These are phyloP conservation scores for Sturmia bella DNA, from an alignment of 2,888 invertebrate genomes.

Conservation along the genomic window DNA sequence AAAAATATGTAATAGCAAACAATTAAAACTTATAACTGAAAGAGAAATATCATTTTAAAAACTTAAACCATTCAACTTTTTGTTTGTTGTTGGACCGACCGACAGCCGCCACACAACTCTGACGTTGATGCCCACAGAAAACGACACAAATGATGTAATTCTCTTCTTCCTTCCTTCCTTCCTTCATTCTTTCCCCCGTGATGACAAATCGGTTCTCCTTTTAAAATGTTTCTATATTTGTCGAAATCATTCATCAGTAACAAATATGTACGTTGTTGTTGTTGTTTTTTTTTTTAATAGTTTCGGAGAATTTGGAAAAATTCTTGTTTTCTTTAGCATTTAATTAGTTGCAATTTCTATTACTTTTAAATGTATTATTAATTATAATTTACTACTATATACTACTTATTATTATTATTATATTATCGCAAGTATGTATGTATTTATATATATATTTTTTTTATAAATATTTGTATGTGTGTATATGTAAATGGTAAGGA, in stretches of 20 bases:
- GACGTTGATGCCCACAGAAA: background rate
- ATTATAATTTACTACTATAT: constrained; percentile 44
- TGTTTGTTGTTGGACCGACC: constrained; percentile 2
- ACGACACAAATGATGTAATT: constrained; percentile 34
- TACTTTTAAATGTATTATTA: constrained; percentile 59
- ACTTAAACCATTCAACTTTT: constrained; percentile 16
- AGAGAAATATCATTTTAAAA: constrained; percentile 53
- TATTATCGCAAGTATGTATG: constrained; percentile 27
- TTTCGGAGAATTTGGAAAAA: constrained; percentile 25
- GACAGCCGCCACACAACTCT: too few species aligned
- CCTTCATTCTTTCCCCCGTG: background rate
- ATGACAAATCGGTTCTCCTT: background rate
- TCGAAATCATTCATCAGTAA: background rate
- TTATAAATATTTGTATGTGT: constrained; percentile 51
- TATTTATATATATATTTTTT: constrained; percentile 59
- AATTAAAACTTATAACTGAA: constrained; percentile 42
- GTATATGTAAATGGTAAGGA: constrained; percentile 46
- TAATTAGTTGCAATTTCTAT: constrained; percentile 69
- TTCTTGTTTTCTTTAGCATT: constrained; percentile 61
- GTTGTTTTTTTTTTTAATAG: background rate
- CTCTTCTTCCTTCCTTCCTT: constrained; percentile 13
- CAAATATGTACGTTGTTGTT: constrained; percentile 7
- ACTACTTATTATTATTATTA: background rate
- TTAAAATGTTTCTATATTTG: constrained; percentile 1
- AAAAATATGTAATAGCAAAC: constrained; percentile 54